phyloP scores from a whole-genome alignment of 2,113 vertebrate genomes.

The Mesembrinibis cayennensis region DNA sequence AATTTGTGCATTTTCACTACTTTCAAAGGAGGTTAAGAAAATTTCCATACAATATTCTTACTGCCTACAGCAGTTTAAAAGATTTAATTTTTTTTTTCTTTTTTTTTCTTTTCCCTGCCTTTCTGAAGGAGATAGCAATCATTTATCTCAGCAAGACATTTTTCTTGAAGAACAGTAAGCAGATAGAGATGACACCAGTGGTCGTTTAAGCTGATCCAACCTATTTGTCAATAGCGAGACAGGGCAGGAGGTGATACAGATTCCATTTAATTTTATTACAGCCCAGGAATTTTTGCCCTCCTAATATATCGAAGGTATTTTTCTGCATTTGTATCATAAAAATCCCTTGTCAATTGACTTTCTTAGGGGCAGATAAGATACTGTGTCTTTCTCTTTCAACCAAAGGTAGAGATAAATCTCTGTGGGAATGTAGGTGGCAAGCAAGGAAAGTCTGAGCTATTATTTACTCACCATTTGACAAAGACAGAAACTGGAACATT shows the following conservation, averaged over 20 bases:
- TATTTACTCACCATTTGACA: constrained; percentile 1
- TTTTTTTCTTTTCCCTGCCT: background rate
- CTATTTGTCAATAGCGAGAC: constrained; percentile 49
- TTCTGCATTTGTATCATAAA: constrained; percentile 22
- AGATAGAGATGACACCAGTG: constrained; percentile 39
- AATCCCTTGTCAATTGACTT: constrained; percentile 17
- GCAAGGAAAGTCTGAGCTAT: background rate
- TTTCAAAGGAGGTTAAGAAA: constrained; percentile 22
- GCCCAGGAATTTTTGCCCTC: constrained; percentile 11
- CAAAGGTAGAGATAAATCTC: background rate
- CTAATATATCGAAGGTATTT: constrained; percentile 7
- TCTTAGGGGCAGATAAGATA: constrained; percentile 5
- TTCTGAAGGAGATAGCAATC: constrained; percentile 42
- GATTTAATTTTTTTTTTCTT: background rate
- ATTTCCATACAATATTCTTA: background rate
- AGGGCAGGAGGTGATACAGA: constrained; percentile 14
- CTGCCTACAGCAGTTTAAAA: background rate
- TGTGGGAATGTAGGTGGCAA: background rate
- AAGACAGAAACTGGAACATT: background rate
- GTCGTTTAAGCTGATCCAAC: constrained; percentile 28
- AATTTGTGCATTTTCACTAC: background rate
- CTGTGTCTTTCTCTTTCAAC: constrained; percentile 2
- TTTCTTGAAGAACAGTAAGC: constrained; percentile 45
- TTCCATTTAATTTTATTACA: constrained; percentile 56
- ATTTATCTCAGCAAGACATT: constrained; percentile 54